These are phyloP conservation scores for Venustaconcha ellipsiformis DNA, from an alignment of 1,140 invertebrate species.

Conservation along the genomic window DNA sequence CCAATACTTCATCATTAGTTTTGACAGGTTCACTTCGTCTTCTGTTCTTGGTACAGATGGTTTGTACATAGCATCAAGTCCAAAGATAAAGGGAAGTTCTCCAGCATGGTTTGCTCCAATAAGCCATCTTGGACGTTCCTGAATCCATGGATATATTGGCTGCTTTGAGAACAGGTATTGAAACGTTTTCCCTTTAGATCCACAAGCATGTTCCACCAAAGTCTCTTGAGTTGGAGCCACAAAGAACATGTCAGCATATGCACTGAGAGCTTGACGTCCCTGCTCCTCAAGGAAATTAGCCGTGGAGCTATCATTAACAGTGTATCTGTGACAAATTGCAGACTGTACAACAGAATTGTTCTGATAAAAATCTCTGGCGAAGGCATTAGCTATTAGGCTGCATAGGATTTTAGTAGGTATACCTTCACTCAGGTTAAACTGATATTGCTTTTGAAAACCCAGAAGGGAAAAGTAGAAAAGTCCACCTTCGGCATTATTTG, in stretches of 20 bases:
- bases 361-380: slow-evolving; percentile 30
- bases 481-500: slow-evolving; percentile 40
- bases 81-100: slow-evolving; percentile 45
- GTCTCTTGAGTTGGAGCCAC: slow-evolving; percentile 33
- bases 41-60: slow-evolving; percentile 64
- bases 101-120: slow-evolving; percentile 39
- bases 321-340: slow-evolving; percentile 33
- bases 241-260: slow-evolving; percentile 45
- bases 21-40: slow-evolving; percentile 86
- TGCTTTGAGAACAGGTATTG: slow-evolving; percentile 44
- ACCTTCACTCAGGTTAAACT: slow-evolving; percentile 32
- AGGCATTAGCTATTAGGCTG: slow-evolving; percentile 22
- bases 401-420: slow-evolving; percentile 36
- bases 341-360: slow-evolving; percentile 1
- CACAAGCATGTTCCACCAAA: slow-evolving; percentile 11
- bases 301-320: background rate
- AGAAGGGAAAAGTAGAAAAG: slow-evolving; percentile 27
- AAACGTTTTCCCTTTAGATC: slow-evolving; percentile 7
- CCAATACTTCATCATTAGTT: slow-evolving; percentile 91
- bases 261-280: slow-evolving; percentile 26
- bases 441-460: slow-evolving; percentile 25
- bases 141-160: slow-evolving; percentile 9
- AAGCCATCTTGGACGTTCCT: slow-evolving; percentile 31
- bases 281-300: slow-evolving; percentile 18
- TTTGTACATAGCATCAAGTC: slow-evolving; percentile 28